Evolutionary conservation across 1,140 invertebrate genomes (phyloP), one percentile per base, ranked within the genome.

Genomic region (Venturia canescens): DNA sequence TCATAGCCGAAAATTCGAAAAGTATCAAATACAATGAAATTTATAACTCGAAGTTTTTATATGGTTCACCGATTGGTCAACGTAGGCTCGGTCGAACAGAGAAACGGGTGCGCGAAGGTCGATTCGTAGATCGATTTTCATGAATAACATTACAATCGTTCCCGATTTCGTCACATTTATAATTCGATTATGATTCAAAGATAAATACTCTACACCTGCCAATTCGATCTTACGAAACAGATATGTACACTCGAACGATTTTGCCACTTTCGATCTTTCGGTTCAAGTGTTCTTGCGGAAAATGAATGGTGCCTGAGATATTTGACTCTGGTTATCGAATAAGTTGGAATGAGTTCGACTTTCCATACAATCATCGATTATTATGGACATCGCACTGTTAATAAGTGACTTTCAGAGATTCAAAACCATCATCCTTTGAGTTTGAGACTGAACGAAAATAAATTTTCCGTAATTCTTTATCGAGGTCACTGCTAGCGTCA

Each of bases 81-180:
- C 53, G 53, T 13, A 23, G 53, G 13, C 53, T 57, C 53, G 3
- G 4, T n/a, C 21, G 18, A 13, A 57, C 21, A 57, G 53, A n/a
- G 53, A 57, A 18, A 57, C 53, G 1, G 21, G 21, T 57, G 53
- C n/a, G 18, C 53, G 53, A 57, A 57, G 53, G 53, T 57, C 53
- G 53, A 57, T n/a, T 57, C 18, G 53, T 57, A 57, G 53, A 57
- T 57, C 53, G 53, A 57, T 57, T n/a, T 57, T 23, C 21, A n/a
- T 57, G 53, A 57, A 57, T 57, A 11, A 57, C 21, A 57, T 15
- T 57, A 21, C 53, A 13, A 57, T 23, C 1, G n/a, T 18, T 57
- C 21, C 21, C 53, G 53, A 57, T 57, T 57, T 57, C 53, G 53
- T 57, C 21, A 57, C 3, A 57, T 23, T 57, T 13, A 9, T 57